Base-by-base conservation (phyloP, 2,797 vertebrate genomes). In the Coreius guichenoti region DNA sequence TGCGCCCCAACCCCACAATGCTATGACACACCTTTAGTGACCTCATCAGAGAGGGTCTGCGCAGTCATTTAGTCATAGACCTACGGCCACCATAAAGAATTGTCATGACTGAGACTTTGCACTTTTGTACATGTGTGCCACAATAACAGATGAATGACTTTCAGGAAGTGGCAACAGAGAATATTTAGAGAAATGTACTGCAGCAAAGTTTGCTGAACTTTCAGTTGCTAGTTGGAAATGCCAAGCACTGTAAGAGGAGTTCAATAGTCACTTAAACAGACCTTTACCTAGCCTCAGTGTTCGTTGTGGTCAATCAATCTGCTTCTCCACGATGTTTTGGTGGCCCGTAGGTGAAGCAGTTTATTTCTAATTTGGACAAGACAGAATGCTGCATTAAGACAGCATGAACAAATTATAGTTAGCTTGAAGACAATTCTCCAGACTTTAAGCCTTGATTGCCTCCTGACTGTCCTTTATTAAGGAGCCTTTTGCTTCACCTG, bases 381-480 rank as follows among this genome's bases (percentile, higher is more conserved):
- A 90, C 87, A 88, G 90, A 78, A 86, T 58, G 81, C 83, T 82
- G 87, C 89, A 90, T 93, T 90, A 90, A 89, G 90, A 92, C 87
- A 92, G 90, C 90, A 73, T 45, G 83, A 75, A 86, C 90, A 93
- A 94, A 94, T 93, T 93, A 91, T 90, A 92, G 91, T 90, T 87
- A 90, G 89, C 90, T 87, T 84, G 69, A 79, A 88, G 90, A 92
- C 93, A 93, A 90, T 89, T 89, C 75, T 80, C 47, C 78, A 68
- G 43, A 14, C 26, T 74, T 81, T 90, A 82, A 75, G 83, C 69
- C 88, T 80, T 92, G 91, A 94, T 94, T 92, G 91, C 91, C 82
- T 92, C 87, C 92, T 88, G 76, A 90, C 92, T 83, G 86, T 90
- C 92, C 90, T 91, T 93, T 89, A 93, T 94, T 94, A 93, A 84